phyloP scores from a whole-genome alignment of 2,113 vertebrate species.

The Sinocyclocheilus anophthalmus region DNA sequence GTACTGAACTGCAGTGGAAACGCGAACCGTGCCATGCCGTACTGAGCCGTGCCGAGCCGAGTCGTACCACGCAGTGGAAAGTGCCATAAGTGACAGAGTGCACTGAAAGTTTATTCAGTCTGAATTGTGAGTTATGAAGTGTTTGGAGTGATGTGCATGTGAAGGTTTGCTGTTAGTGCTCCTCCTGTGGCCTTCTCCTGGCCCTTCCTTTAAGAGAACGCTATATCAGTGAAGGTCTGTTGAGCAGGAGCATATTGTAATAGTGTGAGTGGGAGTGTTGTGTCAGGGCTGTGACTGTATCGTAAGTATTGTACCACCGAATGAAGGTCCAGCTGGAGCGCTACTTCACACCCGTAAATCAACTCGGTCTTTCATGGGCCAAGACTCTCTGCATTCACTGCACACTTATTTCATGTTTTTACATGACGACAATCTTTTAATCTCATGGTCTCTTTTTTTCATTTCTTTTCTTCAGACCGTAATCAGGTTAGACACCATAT shows the following conservation, averaged over 20 bases:
- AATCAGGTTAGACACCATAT: background rate
- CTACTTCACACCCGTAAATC: constrained; percentile 53
- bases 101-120: background rate
- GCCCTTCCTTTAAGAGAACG: constrained; percentile 23
- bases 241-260: constrained; percentile 37
- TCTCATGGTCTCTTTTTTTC: too few relatives aligned
- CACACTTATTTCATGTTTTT: background rate
- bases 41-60: too few relatives aligned
- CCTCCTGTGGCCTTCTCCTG: constrained; percentile 12
- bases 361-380: constrained; percentile 36
- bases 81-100: background rate
- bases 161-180: background rate
- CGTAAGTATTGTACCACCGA: constrained; percentile 28
- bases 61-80: too few relatives aligned
- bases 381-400: background rate
- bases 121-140: background rate
- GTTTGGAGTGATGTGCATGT: background rate
- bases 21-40: too few relatives aligned
- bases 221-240: constrained; percentile 24
- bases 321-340: constrained; percentile 43
- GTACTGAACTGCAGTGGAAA: too few relatives aligned
- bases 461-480: background rate
- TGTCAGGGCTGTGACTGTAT: constrained; percentile 36
- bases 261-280: constrained; percentile 50
- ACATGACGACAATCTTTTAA: background rate